Conservation (phyloP, 2,888 invertebrate species). For the Anoplius nigerrimus region DNA sequence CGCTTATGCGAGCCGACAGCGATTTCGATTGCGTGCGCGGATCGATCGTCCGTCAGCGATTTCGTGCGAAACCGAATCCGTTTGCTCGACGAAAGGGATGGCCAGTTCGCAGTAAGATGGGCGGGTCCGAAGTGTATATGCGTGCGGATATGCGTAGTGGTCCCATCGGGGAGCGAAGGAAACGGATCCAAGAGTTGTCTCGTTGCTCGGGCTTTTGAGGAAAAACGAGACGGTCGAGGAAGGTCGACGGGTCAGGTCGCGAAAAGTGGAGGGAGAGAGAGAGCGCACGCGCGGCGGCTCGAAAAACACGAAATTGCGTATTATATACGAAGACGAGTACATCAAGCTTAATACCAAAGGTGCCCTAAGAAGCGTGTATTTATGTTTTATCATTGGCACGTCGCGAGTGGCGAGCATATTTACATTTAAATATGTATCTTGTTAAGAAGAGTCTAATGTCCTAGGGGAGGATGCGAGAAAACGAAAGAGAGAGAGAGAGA, state of each 20-base stretch:
- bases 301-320: constrained; percentile 48
- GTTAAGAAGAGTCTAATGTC: constrained; percentile 64
- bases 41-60: too few species aligned
- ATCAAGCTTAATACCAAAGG: constrained; percentile 91
- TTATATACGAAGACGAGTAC: constrained; percentile 69
- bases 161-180: too few species aligned
- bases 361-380: constrained; percentile 84
- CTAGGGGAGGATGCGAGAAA: constrained; percentile 48
- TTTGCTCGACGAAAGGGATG: too few species aligned
- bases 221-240: constrained; percentile 4
- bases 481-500: constrained; percentile 24
- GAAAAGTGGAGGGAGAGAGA: constrained; percentile 6
- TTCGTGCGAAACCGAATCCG: too few species aligned
- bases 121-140: background rate
- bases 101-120: too few species aligned
- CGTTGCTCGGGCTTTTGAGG: background rate
- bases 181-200: background rate
- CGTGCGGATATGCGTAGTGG: too few species aligned
- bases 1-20: too few species aligned
- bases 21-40: too few species aligned
- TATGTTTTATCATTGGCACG: constrained; percentile 77
- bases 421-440: constrained; percentile 62
- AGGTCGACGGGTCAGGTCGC: background rate
- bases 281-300: constrained; percentile 35
- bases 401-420: constrained; percentile 61